These are phyloP conservation scores for Formica aserva DNA, from an alignment of 2,888 invertebrate genomes.

Conservation along the genomic window DNA sequence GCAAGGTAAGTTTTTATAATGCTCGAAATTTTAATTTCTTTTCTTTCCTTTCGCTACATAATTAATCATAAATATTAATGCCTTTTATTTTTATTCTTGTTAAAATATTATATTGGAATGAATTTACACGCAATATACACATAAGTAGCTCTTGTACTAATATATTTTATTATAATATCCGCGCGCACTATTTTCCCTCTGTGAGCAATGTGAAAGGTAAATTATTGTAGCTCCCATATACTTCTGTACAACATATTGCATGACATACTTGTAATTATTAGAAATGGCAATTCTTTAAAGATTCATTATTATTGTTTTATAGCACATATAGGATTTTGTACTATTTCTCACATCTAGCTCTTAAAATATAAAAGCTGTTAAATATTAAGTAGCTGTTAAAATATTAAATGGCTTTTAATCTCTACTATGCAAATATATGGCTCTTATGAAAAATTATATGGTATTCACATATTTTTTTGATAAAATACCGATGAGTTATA, in stretches of 20 bases:
- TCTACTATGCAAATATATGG: background rate
- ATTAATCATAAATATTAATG: slow-evolving; percentile 14
- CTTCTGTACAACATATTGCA: slow-evolving; percentile 19
- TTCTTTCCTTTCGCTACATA: slow-evolving; percentile 5
- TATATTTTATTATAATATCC: slow-evolving; percentile 6
- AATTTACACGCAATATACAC: slow-evolving; percentile 14
- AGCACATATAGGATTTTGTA: background rate
- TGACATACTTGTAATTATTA: slow-evolving; percentile 21
- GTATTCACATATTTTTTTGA: background rate
- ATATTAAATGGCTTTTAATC: background rate
- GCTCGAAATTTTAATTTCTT: slow-evolving; percentile 27
- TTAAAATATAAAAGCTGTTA: background rate
- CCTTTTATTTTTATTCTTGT: slow-evolving; percentile 19
- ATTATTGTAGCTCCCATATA: slow-evolving; percentile 1
- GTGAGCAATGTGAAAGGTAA: background rate
- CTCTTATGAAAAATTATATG: background rate
- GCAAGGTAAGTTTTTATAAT: slow-evolving; percentile 80
- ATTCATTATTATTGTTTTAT: background rate
- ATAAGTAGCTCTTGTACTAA: background rate
- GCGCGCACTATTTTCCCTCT: background rate
- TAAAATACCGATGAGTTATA: background rate
- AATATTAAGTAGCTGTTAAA: background rate
- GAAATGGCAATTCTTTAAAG: background rate
- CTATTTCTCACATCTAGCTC: background rate
- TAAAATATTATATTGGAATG: slow-evolving; percentile 7